Evolutionary conservation across 2,888 invertebrate species (phyloP).

Genomic region (Tuberolachnus salignus): DNA sequence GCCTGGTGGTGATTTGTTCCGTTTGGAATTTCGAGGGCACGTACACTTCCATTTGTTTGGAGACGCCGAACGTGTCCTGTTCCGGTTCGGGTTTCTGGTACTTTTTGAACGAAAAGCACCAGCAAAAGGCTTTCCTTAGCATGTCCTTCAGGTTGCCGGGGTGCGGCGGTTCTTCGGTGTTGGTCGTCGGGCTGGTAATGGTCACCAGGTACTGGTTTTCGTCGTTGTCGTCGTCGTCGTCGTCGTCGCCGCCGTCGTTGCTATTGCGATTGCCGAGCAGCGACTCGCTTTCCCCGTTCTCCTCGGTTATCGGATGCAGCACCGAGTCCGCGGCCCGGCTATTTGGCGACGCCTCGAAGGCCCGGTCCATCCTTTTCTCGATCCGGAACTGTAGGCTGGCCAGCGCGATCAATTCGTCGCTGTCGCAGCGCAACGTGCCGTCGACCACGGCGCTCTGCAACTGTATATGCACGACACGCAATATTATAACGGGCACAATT

Average conservation of each 20-base stretch:
- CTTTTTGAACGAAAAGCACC: background rate
- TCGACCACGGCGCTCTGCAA: constrained; percentile 68
- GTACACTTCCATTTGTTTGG: constrained; percentile 62
- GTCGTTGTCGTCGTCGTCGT: constrained; percentile 40
- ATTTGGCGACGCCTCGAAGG: constrained; percentile 57
- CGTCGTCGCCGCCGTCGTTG: constrained; percentile 22
- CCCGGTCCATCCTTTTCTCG: constrained; percentile 64
- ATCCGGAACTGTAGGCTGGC: constrained; percentile 71
- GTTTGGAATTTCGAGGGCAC: constrained; percentile 67
- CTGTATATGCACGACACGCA: constrained; percentile 62
- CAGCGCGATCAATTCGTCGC: constrained; percentile 69
- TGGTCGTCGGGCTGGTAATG: constrained; percentile 57
- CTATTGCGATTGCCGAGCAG: constrained; percentile 58
- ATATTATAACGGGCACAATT: no score
- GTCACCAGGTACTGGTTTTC: constrained; percentile 38
- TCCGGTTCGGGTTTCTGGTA: background rate
- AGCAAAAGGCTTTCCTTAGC: background rate
- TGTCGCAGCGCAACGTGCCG: constrained; percentile 69
- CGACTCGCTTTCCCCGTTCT: constrained; percentile 62
- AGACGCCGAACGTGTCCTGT: constrained; percentile 29
- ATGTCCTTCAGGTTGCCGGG: background rate
- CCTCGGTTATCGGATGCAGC: constrained; percentile 62
- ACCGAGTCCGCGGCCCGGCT: constrained; percentile 53
- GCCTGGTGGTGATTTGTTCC: constrained; percentile 67
- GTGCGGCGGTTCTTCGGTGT: constrained; percentile 58